Percentiles rank a stretch among this genome's conserved stretches.
These are phyloP conservation scores for Amazona vittata DNA, from an alignment of 2,113 vertebrate genomes.

Conservation along the genomic window DNA sequence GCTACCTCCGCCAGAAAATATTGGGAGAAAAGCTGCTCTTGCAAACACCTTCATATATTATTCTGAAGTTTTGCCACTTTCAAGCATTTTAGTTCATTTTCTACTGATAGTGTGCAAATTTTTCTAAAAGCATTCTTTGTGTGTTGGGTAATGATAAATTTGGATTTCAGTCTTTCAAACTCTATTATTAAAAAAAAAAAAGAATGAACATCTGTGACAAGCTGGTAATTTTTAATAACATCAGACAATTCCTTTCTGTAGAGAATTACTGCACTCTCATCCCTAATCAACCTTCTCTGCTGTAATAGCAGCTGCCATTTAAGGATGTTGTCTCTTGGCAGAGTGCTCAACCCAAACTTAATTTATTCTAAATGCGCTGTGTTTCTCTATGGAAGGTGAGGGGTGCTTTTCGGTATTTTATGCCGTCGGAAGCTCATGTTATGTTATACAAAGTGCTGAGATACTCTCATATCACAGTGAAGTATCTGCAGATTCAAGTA, in stretches of 20 bases:
- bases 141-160: conserved; percentile 1
- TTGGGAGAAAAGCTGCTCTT: background rate
- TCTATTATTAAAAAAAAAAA: conserved; percentile 45
- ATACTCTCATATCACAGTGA: background rate
- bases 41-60: background rate
- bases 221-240: conserved; percentile 65
- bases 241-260: conserved; percentile 44
- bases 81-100: conserved; percentile 4
- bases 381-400: background rate
- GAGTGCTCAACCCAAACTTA: background rate
- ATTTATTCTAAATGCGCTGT: conserved; percentile 35
- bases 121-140: conserved; percentile 34
- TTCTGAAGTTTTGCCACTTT: background rate
- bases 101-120: background rate
- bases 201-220: conserved; percentile 48
- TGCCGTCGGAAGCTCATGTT: background rate
- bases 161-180: conserved; percentile 1
- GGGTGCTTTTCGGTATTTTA: background rate
- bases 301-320: conserved; percentile 60
- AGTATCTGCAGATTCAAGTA: background rate
- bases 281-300: conserved; percentile 47
- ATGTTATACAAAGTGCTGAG: background rate
- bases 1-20: background rate
- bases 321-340: conserved; percentile 50
- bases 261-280: conserved; percentile 62